Evolutionary conservation across 1,140 invertebrate genomes (phyloP), one percentile per base, ranked within the genome.

Genomic region (Teleopsis dalmanni): DNA sequence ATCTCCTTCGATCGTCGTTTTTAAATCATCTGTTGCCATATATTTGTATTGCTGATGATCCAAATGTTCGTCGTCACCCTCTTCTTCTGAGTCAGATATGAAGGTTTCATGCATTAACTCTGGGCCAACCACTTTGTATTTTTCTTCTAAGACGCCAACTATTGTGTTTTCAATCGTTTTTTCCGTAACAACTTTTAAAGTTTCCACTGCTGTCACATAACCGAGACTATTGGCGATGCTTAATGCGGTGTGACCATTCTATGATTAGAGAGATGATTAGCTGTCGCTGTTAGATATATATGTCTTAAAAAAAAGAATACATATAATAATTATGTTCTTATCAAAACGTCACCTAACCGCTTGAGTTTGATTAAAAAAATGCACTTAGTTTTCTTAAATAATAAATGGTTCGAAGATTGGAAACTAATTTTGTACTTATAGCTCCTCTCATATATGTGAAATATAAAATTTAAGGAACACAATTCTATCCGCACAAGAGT

Each of bases 31-130:
- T 5, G 55, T 64, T 13, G 58, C 65, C 65, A 69, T 69, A 38
- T 69, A 69, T 55, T 69, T 66, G 29, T 69, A 69, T 56, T 69
- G 61, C 47, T 70, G 63, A 25, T 69, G 59, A 47, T 69, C 63
- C 10, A 61, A 52, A 37, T 61, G 45, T 9, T 69, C 62, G 48
- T 59, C 74, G 87, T 89, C 91, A 73, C 90, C 93, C 82, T 99
- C 96, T 73, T 99, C 96, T 72, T 99, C 96, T 21, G 93, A 97
- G 73, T 99, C 96, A 35, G 92, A 96, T 80, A 98, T 91, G 73
- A 98, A 92, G 25, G 92, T 93, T 73, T 99, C 96, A 67, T 98
- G 93, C 96, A 99, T 99, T 23, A 91, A 87, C 76, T 99, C 96
- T 0, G 96, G 96, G 31, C 92, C 89, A 40, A 96, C 85, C 16